These are phyloP conservation scores for Xiphophorus maculatus DNA, from an alignment of 2,113 vertebrate species.

Conservation along the genomic window DNA sequence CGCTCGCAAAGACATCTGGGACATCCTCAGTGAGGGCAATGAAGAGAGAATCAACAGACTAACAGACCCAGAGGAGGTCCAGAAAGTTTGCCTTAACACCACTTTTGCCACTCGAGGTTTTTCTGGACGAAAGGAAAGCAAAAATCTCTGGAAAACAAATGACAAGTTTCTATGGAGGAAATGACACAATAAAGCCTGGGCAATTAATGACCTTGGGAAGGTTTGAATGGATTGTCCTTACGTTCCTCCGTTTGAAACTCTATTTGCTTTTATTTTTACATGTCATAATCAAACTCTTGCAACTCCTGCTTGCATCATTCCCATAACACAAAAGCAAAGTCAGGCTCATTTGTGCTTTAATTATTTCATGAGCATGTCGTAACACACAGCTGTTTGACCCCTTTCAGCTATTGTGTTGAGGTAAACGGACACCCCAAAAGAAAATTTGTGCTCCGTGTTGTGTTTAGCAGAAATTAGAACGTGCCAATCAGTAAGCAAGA, in stretches of 20 bases:
- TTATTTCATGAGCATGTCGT: not conserved
- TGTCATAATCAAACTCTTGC: not conserved
- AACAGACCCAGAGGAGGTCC: conserved; percentile 85
- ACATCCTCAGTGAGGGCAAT: conserved; percentile 90
- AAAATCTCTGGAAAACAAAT: conserved; percentile 90
- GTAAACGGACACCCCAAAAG: conserved; percentile 35
- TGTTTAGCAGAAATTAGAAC: conserved; percentile 68
- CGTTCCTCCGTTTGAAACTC: not conserved
- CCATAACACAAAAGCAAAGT: conserved; percentile 2
- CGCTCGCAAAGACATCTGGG: conserved; percentile 92
- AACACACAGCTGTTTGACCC: conserved; percentile 61
- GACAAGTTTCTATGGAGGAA: conserved; percentile 94
- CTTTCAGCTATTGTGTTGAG: conserved; percentile 55
- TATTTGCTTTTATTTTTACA: not conserved
- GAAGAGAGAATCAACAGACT: conserved; percentile 88
- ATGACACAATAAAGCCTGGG: conserved; percentile 31
- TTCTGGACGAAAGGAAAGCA: conserved; percentile 53
- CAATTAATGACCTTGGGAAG: conserved; percentile 26
- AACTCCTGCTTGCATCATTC: not conserved
- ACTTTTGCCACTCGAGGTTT: conserved; percentile 52
- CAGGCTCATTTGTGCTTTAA: not conserved
- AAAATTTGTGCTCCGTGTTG: conserved; percentile 38
- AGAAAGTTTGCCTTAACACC: conserved; percentile 84
- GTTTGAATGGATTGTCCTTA: not conserved
- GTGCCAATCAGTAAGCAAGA: conserved; percentile 74